Evolutionary conservation across 2,888 invertebrate genomes (phyloP).

Genomic region (Ethmia dodecea): DNA sequence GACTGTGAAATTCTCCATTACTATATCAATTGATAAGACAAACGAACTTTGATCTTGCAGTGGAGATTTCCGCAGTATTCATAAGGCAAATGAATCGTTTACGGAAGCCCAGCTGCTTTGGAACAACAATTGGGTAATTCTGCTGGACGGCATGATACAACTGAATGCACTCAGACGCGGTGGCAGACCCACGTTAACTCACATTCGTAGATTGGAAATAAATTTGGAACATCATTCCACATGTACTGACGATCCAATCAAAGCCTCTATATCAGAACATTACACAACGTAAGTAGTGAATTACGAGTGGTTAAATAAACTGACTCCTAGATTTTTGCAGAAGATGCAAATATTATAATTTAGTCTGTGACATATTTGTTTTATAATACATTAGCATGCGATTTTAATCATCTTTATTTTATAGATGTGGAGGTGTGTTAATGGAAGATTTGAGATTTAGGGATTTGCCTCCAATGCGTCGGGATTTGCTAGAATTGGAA

Average conservation of each 20-base stretch:
- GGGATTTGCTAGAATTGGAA: too few relatives aligned
- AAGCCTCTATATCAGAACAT: neutral
- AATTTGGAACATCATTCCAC: neutral
- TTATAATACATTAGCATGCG: neutral
- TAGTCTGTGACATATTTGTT: neutral
- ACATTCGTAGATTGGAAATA: slow-evolving; percentile 6
- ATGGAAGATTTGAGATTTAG: slow-evolving; percentile 32
- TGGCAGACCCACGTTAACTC: slow-evolving; percentile 78
- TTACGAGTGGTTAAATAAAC: too few relatives aligned
- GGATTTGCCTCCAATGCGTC: slow-evolving; percentile 21
- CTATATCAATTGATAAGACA: neutral
- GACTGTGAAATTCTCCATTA: neutral
- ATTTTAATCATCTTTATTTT: neutral
- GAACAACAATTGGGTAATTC: slow-evolving; percentile 87
- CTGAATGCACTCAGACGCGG: slow-evolving; percentile 80
- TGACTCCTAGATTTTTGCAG: too few relatives aligned
- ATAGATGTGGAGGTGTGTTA: slow-evolving; percentile 45
- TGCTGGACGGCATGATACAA: slow-evolving; percentile 90
- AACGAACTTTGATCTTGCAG: slow-evolving; percentile 24
- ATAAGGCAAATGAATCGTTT: slow-evolving; percentile 26
- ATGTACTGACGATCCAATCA: neutral
- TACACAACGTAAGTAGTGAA: neutral
- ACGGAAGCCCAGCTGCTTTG: slow-evolving; percentile 68
- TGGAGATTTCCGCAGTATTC: slow-evolving; percentile 36
- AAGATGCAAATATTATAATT: neutral